Evolutionary conservation across 2,888 invertebrate genomes (phyloP).

Genomic region (Yponomeuta malinellus): DNA sequence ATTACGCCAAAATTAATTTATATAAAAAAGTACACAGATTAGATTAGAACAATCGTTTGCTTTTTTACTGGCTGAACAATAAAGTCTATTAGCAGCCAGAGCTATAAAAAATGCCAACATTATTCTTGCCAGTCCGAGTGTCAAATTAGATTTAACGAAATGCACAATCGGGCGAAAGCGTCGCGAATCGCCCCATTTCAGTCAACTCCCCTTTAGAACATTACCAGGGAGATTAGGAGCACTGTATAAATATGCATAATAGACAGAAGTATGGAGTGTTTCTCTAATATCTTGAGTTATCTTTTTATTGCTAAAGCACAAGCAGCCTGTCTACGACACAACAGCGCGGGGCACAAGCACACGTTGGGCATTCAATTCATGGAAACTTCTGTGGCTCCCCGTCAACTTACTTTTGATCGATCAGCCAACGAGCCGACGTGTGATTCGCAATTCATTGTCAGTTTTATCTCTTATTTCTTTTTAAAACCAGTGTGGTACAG

Average conservation of each 20-base stretch:
- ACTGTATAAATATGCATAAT: background rate
- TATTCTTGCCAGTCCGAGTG: constrained; percentile 27
- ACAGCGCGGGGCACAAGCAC: too few species aligned
- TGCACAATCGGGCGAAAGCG: constrained; percentile 49
- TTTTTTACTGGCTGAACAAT: background rate
- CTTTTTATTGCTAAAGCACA: too few species aligned
- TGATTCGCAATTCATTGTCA: too few species aligned
- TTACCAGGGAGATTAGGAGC: constrained; percentile 44
- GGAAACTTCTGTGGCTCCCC: too few species aligned
- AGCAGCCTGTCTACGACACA: too few species aligned
- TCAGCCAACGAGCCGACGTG: too few species aligned
- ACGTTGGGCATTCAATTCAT: too few species aligned
- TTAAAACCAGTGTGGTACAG: too few species aligned
- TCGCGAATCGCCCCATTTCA: constrained; percentile 47
- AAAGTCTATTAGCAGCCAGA: background rate
- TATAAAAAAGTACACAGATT: background rate
- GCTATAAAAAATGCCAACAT: constrained; percentile 15
- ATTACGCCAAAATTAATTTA: too few species aligned
- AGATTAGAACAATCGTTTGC: background rate
- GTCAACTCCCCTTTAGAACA: constrained; percentile 37
- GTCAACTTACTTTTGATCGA: too few species aligned
- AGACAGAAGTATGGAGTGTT: background rate
- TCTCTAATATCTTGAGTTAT: too few species aligned
- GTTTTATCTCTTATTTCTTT: too few species aligned
- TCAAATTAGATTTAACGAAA: constrained; percentile 42